phyloP scores from a whole-genome alignment of 2,888 invertebrate species.

The Ctena decussata region DNA sequence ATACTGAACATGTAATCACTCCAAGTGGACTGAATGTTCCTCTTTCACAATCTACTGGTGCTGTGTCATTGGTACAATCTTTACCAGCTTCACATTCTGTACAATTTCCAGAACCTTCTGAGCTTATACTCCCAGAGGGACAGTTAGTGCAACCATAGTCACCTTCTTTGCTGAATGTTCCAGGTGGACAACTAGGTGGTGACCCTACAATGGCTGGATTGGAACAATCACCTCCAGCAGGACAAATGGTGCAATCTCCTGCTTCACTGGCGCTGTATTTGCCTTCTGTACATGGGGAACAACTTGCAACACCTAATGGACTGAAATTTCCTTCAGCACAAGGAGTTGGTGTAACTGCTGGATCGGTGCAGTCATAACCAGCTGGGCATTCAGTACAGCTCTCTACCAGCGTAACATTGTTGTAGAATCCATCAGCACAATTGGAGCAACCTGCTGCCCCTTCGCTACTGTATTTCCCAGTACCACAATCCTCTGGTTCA shows the following conservation, averaged over 20 bases:
- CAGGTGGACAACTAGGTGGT: constrained; percentile 72
- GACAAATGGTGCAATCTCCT: constrained; percentile 73
- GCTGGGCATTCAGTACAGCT: constrained; percentile 76
- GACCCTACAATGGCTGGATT: constrained; percentile 37
- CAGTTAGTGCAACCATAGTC: constrained; percentile 54
- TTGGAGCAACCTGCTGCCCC: constrained; percentile 53
- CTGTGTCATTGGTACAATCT: constrained; percentile 40
- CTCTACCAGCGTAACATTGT: constrained; percentile 43
- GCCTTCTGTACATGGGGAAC: constrained; percentile 69
- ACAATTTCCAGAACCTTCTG: constrained; percentile 54
- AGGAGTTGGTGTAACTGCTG: constrained; percentile 59
- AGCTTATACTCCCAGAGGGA: constrained; percentile 74
- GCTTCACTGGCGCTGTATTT: constrained; percentile 64
- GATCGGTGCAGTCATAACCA: constrained; percentile 73
- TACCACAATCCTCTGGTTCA: constrained; percentile 65
- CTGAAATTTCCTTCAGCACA: constrained; percentile 76
- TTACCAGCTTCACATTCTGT: constrained; percentile 43
- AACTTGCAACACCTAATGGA: constrained; percentile 51
- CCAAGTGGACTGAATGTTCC: constrained; percentile 65
- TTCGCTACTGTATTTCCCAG: constrained; percentile 71
- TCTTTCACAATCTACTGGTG: constrained; percentile 49
- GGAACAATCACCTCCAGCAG: constrained; percentile 75
- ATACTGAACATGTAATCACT: constrained; percentile 23
- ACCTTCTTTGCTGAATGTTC: constrained; percentile 69
- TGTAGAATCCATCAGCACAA: constrained; percentile 74